Evolutionary conservation across 2,797 vertebrate genomes (phyloP), one percentile per base, ranked within the genome.

Genomic region (Phataginus tricuspis): DNA sequence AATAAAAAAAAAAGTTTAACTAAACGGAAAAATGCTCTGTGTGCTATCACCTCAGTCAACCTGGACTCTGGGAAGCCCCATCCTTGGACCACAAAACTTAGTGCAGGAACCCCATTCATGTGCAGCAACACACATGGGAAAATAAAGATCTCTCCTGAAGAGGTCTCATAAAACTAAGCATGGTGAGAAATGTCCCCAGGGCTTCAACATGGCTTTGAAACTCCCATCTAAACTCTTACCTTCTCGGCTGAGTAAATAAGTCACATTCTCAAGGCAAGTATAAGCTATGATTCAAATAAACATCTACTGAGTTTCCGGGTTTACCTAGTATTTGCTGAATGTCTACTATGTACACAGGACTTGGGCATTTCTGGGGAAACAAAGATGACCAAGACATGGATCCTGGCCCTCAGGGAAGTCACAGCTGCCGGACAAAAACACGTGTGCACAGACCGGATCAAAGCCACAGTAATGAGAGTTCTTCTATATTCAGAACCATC

Each of bases 261-360:
- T 53, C 77, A 42, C 37, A 31, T 77, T 92, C 83, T 91, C 68
- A 93, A 77, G 27, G 29, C 61, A 88, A 92, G 37, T 15, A 55
- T 75, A 95, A 92, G 92, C 63, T 61, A 37, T 25, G 29, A 86
- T 53, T 88, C 57, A 49, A 94, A 68, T 91, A 63, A 90, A 82
- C 74, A 27, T 83, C 84, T 69, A 64, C 64, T 29, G 45, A 57
- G 37, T 80, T 80, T 83, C 59, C 55, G 42, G 66, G 85, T 74
- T 79, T 45, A 57, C 45, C 23, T 27, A 63, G 23, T 80, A 83
- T 23, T 92, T 85, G 45, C 16, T 42, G 55, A 77, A 31, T 78
- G 68, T n/a, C 42, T 93, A 53, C 45, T 78, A 19, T 49, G 8
- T 42, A 53, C 10, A 39, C 11, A 31, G 64, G 13, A 57, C 19